Evolutionary conservation across 2,113 vertebrate species (phyloP).

Genomic region (Oenanthe oenanthe): DNA sequence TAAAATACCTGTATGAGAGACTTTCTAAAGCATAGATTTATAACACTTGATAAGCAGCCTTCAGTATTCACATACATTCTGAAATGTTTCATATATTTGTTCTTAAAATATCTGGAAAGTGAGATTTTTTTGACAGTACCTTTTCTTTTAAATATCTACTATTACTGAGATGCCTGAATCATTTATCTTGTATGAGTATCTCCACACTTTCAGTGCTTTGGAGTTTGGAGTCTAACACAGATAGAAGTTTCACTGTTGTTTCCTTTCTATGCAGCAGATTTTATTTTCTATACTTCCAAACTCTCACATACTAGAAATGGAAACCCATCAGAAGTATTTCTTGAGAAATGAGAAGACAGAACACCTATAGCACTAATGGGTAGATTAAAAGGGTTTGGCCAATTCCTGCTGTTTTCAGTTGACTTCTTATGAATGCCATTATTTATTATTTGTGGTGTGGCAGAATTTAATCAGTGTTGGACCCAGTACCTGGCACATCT

Average conservation of each 20-base stretch:
- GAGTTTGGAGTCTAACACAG: not conserved
- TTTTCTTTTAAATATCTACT: not conserved
- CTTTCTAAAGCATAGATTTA: not conserved
- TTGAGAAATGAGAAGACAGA: not conserved
- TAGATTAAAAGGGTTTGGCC: not conserved
- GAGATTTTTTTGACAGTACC: not conserved
- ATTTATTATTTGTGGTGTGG: not conserved
- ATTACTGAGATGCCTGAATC: not conserved
- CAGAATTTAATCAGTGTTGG: not conserved
- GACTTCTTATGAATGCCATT: not conserved
- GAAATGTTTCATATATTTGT: not conserved
- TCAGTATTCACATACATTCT: not conserved
- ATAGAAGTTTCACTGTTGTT: not conserved
- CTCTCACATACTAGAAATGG: not conserved
- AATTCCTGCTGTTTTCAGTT: not conserved
- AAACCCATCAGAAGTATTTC: not conserved
- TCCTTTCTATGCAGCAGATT: not conserved
- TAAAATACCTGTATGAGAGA: not conserved
- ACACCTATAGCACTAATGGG: not conserved
- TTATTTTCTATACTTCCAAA: not conserved
- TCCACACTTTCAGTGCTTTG: not conserved
- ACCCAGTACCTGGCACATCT: not conserved
- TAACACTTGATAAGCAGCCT: not conserved
- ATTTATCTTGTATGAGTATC: not conserved
- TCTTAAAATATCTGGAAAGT: not conserved